A percentile compares a stretch with the other conserved stretches of the same genome.
Evolutionary conservation across 2,113 vertebrate genomes (phyloP).

Genomic region (Gnathonemus longibarbis): DNA sequence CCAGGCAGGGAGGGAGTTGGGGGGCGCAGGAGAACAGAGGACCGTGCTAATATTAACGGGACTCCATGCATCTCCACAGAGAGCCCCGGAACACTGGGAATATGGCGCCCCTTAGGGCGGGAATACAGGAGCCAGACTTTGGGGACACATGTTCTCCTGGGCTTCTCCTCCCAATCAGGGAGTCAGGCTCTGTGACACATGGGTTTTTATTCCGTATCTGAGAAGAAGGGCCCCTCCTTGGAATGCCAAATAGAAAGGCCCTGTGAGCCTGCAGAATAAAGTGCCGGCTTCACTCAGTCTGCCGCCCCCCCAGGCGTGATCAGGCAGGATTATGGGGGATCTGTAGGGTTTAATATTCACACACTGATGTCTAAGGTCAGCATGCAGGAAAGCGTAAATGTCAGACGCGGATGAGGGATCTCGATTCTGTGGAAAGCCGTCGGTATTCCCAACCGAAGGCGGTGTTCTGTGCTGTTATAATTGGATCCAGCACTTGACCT

Average conservation of each 20-base stretch:
- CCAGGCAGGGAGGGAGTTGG: background rate
- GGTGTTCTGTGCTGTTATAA: background rate
- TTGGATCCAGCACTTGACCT: conserved; percentile 17
- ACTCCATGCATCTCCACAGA: background rate
- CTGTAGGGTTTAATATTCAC: background rate
- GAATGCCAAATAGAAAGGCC: background rate
- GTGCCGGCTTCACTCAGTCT: background rate
- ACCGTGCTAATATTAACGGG: background rate
- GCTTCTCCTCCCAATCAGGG: background rate
- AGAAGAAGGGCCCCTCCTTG: background rate
- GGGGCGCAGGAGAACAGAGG: background rate
- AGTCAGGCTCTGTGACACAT: background rate
- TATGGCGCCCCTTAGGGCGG: background rate
- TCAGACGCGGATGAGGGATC: background rate
- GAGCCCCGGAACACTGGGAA: background rate
- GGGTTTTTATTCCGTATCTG: background rate
- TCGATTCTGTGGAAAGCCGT: background rate
- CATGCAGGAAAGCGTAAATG: background rate
- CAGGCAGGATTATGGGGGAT: background rate
- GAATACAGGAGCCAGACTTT: background rate
- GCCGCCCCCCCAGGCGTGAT: background rate
- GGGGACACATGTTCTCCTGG: background rate
- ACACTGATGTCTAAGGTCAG: background rate
- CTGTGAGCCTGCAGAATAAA: background rate
- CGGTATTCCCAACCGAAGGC: background rate